These are phyloP conservation scores for Archaeoteleia sp. DNA, from an alignment of 2,888 invertebrate genomes.

Conservation along the genomic window DNA sequence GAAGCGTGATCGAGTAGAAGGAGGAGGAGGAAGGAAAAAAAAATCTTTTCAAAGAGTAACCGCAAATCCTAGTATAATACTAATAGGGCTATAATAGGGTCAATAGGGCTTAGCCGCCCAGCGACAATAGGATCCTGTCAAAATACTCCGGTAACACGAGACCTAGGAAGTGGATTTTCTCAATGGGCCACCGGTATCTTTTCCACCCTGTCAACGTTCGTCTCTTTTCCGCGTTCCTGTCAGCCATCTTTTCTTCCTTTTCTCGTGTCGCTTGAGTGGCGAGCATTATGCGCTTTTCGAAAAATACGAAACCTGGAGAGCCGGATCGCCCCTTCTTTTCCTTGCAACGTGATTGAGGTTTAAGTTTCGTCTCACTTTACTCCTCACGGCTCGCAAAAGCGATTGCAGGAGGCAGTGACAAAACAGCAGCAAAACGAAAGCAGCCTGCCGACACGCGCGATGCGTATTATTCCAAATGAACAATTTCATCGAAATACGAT, in stretches of 20 bases:
- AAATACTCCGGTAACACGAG: constrained; percentile 74
- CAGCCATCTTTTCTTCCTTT: constrained; percentile 32
- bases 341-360: constrained; percentile 65
- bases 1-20: constrained; percentile 34
- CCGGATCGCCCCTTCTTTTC: constrained; percentile 27
- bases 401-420: constrained; percentile 46
- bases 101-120: constrained; percentile 71
- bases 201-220: constrained; percentile 19
- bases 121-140: constrained; percentile 74
- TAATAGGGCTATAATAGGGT: constrained; percentile 75
- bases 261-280: constrained; percentile 32
- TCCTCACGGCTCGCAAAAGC: constrained; percentile 12
- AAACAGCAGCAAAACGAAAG: constrained; percentile 48
- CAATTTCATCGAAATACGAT: constrained; percentile 51
- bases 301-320: constrained; percentile 64
- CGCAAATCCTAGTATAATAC: constrained; percentile 74
- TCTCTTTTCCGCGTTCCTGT: constrained; percentile 43
- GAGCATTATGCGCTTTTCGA: constrained; percentile 65
- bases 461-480: constrained; percentile 60
- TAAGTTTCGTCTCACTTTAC: constrained; percentile 64
- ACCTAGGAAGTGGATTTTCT: constrained; percentile 73
- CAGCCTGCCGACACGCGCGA: constrained; percentile 55
- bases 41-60: constrained; percentile 57
- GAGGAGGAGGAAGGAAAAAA: constrained; percentile 38
- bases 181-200: constrained; percentile 61